Conservation (phyloP, 37 sponge, comb jelly and placozoan genomes). For the Halisarca cf. caerulea region DNA sequence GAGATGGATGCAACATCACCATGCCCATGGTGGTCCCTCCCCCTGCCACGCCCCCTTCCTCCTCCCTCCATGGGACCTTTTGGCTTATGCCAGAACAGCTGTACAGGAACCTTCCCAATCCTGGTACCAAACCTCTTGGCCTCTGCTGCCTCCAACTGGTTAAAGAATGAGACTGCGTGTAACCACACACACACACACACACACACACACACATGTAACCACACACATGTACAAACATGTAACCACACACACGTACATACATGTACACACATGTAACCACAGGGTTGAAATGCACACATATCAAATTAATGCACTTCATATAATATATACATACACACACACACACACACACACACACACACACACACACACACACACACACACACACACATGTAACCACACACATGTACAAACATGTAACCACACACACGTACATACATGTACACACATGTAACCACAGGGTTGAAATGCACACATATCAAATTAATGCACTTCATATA, state of each 20-base stretch:
- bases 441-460: no score
- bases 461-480: no score
- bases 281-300: no score
- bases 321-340: conserved; percentile 31
- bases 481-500: no score
- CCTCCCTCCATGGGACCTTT: not conserved
- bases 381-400: not conserved
- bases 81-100: conserved; percentile 62
- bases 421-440: no score
- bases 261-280: not conserved
- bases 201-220: not conserved
- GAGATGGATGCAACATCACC: no score
- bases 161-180: not conserved
- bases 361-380: not conserved
- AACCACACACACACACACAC: not conserved
- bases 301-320: no score
- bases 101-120: conserved; percentile 31
- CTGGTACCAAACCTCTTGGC: conserved; percentile 57
- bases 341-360: not conserved
- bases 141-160: conserved; percentile 43
- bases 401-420: no score
- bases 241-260: not conserved
- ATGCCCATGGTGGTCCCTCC: not conserved
- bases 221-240: not conserved
- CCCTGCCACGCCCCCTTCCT: conserved; percentile 1